Base-by-base conservation (phyloP, 2,113 vertebrate genomes). In the Phrynocephalus versicolor region DNA sequence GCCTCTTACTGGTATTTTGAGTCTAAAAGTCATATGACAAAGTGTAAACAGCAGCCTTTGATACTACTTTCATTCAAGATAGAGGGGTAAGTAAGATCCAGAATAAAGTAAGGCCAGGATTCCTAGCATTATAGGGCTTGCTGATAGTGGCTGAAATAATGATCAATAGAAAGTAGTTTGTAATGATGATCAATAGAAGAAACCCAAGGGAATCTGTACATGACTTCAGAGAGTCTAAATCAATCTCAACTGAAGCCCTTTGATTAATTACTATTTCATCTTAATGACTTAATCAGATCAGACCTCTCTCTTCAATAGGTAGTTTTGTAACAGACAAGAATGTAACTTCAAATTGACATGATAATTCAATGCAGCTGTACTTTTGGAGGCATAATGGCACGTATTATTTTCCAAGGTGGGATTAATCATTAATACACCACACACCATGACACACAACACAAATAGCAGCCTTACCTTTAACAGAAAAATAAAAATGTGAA, bases 261-360 rank as follows among this genome's bases (percentile, higher is more conserved):
- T 85, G 35, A 70, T 33, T 78, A 58, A 6, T 16, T 41, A 79
- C 19, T 51, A 78, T 3, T 58, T 70, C 45, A 69, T 67, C n/a
- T 69, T 37, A 51, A 94, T 93, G 90, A 89, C 81, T 86, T 86
- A 89, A 94, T 82, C 92, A 93, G 88, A 89, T 71, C 90, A 91
- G 92, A 87, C 65, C 30, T 10, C 8, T 90, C 94, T 93, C 85
- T 92, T 89, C 92, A 94, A 90, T 88, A 94, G 79, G 27, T 85
- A 82, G 83, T 92, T 93, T 85, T 8, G 8, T 67, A 93, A 87
- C 85, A 87, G 79, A 89, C 75, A 80, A 87, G 89, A 90, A 84
- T 86, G 88, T 76, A 78, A 81, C 83, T 94, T 79, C 70, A 83
- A 85, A 88, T 89, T 58, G 75, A 85, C 78, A 86, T n/a, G 85